A percentile compares a stretch with the other conserved stretches of the same genome.
These are phyloP conservation scores for Gouania willdenowi DNA, from an alignment of 2,797 vertebrate genomes.

Conservation along the genomic window DNA sequence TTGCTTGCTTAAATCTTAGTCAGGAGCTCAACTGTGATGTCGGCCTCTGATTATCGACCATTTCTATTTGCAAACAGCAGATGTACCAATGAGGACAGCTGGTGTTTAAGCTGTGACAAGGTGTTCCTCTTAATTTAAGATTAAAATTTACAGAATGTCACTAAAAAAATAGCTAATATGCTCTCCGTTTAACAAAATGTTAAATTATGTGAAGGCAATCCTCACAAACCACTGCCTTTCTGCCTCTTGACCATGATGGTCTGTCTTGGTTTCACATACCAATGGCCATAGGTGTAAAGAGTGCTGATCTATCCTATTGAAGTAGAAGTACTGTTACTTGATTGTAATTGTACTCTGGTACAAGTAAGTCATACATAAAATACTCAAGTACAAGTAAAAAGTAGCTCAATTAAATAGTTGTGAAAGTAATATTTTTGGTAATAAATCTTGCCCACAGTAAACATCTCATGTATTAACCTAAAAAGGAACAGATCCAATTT, in stretches of 20 bases:
- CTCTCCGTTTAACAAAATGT: constrained; percentile 3
- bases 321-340: too few relatives aligned
- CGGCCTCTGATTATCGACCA: constrained; percentile 58
- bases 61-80: constrained; percentile 43
- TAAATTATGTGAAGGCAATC: background rate
- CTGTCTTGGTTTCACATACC: constrained; percentile 27
- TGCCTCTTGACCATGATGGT: constrained; percentile 9
- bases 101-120: constrained; percentile 43
- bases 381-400: too few relatives aligned
- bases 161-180: background rate
- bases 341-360: too few relatives aligned
- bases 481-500: too few relatives aligned
- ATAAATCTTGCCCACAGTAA: too few relatives aligned
- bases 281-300: too few relatives aligned
- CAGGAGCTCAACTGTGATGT: constrained; percentile 34
- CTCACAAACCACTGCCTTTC: constrained; percentile 23
- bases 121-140: constrained; percentile 22
- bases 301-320: too few relatives aligned
- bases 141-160: too few relatives aligned
- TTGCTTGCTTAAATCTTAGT: background rate
- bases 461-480: too few relatives aligned
- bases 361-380: too few relatives aligned
- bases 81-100: constrained; percentile 43
- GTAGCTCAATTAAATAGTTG: too few relatives aligned
- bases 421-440: too few relatives aligned